Conservation (phyloP, 2,797 vertebrate species). For the Anabacerthia variegaticeps region DNA sequence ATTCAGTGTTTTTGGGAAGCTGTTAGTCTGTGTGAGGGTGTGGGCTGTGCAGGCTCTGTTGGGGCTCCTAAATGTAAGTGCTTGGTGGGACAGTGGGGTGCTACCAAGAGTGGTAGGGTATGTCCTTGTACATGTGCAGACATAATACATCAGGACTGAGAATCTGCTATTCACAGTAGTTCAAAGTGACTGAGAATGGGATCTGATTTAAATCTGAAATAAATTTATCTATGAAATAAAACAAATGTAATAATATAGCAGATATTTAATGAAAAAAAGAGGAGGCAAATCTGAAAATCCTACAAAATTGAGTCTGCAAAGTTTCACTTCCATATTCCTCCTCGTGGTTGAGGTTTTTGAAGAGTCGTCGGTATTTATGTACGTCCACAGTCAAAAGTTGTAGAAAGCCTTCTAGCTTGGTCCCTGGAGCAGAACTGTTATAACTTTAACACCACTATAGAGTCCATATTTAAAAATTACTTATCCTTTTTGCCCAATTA, state of each 20-base stretch:
- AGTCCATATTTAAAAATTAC: not conserved
- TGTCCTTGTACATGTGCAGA: not conserved
- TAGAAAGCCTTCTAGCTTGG: not conserved
- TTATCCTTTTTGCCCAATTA: not conserved
- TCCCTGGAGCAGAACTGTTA: not conserved
- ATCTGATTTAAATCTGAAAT: not conserved
- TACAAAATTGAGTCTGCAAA: accelerated
- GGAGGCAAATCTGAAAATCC: not conserved
- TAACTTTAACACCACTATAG: not conserved
- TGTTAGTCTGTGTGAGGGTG: not conserved
- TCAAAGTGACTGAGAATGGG: not conserved
- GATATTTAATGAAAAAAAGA: not conserved
- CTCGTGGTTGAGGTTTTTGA: not conserved
- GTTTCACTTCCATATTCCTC: not conserved
- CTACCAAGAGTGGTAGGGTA: too few species aligned
- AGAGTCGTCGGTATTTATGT: not conserved
- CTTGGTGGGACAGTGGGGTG: not conserved
- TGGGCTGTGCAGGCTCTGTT: not conserved
- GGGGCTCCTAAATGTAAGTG: not conserved
- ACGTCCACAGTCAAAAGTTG: not conserved
- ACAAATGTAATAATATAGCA: not conserved
- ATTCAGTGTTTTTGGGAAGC: not conserved
- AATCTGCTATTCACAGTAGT: not conserved
- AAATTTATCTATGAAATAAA: not conserved
- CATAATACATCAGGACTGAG: not conserved